Evolutionary conservation across 2,888 invertebrate species (phyloP), one percentile per base, ranked within the genome.

Genomic region (Saturnia pavonia): DNA sequence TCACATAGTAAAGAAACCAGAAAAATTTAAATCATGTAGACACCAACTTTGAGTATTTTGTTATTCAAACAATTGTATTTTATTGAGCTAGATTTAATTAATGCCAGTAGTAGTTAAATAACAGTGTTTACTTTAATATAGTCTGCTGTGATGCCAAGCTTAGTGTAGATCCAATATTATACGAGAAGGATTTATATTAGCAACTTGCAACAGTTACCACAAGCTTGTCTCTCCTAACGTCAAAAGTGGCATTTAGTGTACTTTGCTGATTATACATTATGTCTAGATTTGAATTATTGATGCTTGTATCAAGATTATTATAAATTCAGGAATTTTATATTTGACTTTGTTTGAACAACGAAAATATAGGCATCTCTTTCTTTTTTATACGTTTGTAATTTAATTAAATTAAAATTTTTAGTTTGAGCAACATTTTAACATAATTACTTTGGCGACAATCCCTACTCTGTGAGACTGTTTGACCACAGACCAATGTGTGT

Each of bases 221-320:
- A 27, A 60, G 57, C 14, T 60, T 60, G 27, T 27, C 57, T 12
- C 57, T 60, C 12, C 16, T 60, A 14, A 25, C 6, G 11, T 60
- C 12, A 60, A 27, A 60, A 7, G 14, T 60, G 25, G 12, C 25
- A 12, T 27, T 60, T 51, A 19, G 19, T 43, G 48, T 51, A 2
- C 48, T 19, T 60, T 60, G 57, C 57, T 60, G 57, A 27, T 25
- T 60, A 27, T 60, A n/a, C n/a, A n/a, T n/a, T n/a, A n/a, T n/a
- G n/a, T n/a, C n/a, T n/a, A 60, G 57, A 11, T 27, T 27, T 60
- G 57, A 27, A 60, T 27, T 60, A 12, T 60, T 27, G 14, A 1
- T 51, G 19, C 14, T 60, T 3, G 57, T 27, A 27, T 60, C 25
- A 27, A 60, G 6, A 60, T 60, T 60, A 3, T 60, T 25, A 25